A percentile compares a stretch with the other conserved stretches of the same genome.
Conservation (phyloP, 2,888 invertebrate genomes). For the Apotomis turbidana region DNA sequence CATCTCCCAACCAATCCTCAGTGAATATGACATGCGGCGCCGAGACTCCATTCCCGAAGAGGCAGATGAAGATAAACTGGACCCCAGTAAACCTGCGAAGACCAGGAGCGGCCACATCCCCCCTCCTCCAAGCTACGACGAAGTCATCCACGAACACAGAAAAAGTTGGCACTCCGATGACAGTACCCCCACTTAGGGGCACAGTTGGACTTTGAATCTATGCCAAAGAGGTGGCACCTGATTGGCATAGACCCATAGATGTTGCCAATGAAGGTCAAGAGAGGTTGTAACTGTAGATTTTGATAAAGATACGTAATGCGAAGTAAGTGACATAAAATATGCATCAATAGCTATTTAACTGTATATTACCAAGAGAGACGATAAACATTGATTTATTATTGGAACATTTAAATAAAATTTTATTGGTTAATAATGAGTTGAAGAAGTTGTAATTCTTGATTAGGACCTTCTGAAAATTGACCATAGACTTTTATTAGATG, state of each 20-base stretch:
- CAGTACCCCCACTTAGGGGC: conserved; percentile 71
- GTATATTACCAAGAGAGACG: too few relatives aligned
- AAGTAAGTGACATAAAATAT: not conserved
- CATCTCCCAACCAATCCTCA: conserved; percentile 85
- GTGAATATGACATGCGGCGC: conserved; percentile 82
- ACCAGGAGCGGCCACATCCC: conserved; percentile 71
- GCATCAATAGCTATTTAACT: not conserved
- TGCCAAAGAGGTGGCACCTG: conserved; percentile 21
- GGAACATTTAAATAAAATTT: too few relatives aligned
- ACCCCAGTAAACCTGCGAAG: conserved; percentile 61
- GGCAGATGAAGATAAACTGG: conserved; percentile 75
- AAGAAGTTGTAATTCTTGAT: not conserved
- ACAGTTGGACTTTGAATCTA: conserved; percentile 13
- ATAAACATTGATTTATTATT: too few relatives aligned
- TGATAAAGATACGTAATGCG: conserved; percentile 2
- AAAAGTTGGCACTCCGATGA: conserved; percentile 83
- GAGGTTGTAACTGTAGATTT: conserved; percentile 1
- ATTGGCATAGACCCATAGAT: conserved; percentile 28
- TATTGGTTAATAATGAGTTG: not conserved
- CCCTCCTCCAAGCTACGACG: conserved; percentile 74
- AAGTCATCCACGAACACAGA: conserved; percentile 72
- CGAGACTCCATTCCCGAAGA: conserved; percentile 87
- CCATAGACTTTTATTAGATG: too few relatives aligned
- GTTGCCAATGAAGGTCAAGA: not conserved
- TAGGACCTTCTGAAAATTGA: too few relatives aligned